Conservation (phyloP, 2,113 vertebrate genomes). For the Corythoichthys intestinalis region DNA sequence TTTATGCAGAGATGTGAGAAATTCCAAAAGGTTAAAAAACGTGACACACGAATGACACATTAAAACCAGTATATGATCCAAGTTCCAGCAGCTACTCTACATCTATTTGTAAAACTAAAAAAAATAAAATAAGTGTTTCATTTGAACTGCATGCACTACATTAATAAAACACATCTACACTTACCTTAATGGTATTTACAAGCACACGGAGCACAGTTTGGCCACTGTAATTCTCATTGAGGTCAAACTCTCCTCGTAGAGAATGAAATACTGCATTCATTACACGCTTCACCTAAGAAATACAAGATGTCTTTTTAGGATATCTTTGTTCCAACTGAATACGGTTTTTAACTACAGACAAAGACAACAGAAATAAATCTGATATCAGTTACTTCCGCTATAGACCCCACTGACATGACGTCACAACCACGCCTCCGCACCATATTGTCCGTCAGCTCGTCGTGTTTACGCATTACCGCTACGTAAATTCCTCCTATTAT, state of each 20-base stretch:
- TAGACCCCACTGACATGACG: no score
- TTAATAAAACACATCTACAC: neutral
- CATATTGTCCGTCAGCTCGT: no score
- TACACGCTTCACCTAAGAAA: constrained; percentile 86
- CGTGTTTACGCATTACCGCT: no score
- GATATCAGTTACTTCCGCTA: neutral
- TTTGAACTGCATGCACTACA: neutral
- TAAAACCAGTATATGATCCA: no score
- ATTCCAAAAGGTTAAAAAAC: no score
- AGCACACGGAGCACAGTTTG: constrained; percentile 78
- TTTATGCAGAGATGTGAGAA: no score
- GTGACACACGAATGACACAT: no score
- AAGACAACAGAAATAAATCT: neutral
- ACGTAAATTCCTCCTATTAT: no score
- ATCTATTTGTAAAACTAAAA: no score
- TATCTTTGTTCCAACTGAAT: neutral
- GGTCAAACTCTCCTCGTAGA: constrained; percentile 84
- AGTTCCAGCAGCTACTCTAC: no score
- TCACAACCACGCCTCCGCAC: no score
- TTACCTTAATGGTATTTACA: constrained; percentile 90
- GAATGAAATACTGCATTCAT: constrained; percentile 96
- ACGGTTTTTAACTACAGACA: neutral
- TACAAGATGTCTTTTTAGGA: neutral
- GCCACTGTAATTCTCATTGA: constrained; percentile 82
- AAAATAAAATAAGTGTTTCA: neutral